phyloP scores from a whole-genome alignment of 2,113 vertebrate species.

The Plecturocebus donacophilus region DNA sequence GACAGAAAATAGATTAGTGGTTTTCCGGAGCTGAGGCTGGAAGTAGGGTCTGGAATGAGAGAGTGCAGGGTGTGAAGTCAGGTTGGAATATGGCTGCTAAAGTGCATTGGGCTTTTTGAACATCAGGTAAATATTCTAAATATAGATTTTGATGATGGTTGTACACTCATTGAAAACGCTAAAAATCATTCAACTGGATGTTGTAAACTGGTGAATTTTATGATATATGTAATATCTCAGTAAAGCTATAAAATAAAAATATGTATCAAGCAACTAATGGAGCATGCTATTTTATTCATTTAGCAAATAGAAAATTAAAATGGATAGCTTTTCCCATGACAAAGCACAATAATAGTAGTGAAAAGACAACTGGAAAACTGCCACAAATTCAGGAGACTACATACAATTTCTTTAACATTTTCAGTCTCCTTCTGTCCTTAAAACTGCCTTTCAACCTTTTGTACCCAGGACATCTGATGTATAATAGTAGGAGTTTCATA shows the following conservation, averaged over 20 bases:
- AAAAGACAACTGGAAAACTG: background rate
- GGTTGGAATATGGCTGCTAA: background rate
- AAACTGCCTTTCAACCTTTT: background rate
- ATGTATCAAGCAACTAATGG: background rate
- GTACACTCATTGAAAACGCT: background rate
- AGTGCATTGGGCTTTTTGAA: background rate
- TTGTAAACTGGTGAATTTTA: background rate
- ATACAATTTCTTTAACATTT: background rate
- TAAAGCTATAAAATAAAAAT: background rate
- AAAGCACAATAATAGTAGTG: background rate
- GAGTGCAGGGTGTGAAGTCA: background rate
- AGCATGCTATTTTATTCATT: background rate
- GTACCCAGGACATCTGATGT: background rate
- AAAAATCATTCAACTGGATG: background rate
- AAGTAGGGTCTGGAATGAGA: background rate
- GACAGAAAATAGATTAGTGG: background rate
- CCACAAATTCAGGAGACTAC: background rate
- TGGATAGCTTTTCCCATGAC: background rate
- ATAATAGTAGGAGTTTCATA: background rate
- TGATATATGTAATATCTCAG: background rate
- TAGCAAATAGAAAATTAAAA: background rate
- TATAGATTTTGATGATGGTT: background rate
- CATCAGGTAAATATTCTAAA: background rate
- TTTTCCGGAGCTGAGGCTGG: fast-evolving
- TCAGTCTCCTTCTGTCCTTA: background rate